Conservation (phyloP, 2,797 vertebrate species). For the Typhlichthys subterraneus region DNA sequence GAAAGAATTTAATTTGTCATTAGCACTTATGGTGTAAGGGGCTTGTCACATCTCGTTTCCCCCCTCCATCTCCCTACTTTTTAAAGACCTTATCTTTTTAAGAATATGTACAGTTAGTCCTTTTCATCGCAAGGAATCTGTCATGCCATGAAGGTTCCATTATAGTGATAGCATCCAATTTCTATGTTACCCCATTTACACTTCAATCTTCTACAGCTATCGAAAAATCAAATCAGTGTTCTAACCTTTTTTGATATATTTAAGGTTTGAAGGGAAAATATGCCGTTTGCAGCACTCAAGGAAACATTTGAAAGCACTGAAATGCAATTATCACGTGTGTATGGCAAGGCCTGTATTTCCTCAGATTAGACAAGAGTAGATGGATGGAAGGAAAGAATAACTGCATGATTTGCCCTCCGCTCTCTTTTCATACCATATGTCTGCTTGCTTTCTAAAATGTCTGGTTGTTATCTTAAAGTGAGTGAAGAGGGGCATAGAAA, state of each 20-base stretch:
- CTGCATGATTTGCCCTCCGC: constrained; percentile 17
- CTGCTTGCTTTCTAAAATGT: constrained; percentile 15
- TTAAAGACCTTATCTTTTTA: constrained; percentile 79
- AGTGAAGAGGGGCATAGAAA: constrained; percentile 19
- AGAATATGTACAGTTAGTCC: constrained; percentile 81
- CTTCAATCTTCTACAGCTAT: constrained; percentile 90
- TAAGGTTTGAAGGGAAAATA: constrained; percentile 80
- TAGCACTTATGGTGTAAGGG: constrained; percentile 75
- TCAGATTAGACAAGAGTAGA: constrained; percentile 15
- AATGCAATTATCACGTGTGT: constrained; percentile 56
- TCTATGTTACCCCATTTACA: constrained; percentile 89
- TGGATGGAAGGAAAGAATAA: constrained; percentile 16
- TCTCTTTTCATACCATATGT: constrained; percentile 3
- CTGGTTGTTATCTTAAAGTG: constrained; percentile 29
- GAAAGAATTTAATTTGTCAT: constrained; percentile 76
- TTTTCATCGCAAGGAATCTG: constrained; percentile 83
- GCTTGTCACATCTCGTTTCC: constrained; percentile 73
- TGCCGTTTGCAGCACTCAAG: constrained; percentile 79
- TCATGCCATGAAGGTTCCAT: constrained; percentile 91
- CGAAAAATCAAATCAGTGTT: constrained; percentile 90
- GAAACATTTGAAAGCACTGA: constrained; percentile 85
- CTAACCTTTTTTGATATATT: constrained; percentile 91
- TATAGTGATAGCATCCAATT: constrained; percentile 94
- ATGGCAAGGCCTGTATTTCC: constrained; percentile 31
- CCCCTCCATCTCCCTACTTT: constrained; percentile 56